Evolutionary conservation across 2,888 invertebrate species (phyloP).

Genomic region (Cephus sareptanus): DNA sequence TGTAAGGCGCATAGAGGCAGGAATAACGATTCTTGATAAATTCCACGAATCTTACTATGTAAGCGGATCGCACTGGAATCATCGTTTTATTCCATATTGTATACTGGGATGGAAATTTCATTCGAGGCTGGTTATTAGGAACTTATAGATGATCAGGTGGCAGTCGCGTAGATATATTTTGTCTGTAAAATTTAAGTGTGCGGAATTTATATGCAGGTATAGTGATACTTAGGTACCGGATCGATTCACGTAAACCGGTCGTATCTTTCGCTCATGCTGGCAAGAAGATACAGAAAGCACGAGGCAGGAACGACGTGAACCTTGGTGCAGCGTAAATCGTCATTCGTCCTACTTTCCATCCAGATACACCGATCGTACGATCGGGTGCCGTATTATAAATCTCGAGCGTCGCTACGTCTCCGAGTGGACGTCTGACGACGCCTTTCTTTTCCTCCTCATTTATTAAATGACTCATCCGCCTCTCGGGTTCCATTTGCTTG

Average conservation of each 20-base stretch:
- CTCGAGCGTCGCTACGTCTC: neutral
- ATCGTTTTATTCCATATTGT: too few relatives aligned
- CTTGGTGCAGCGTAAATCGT: neutral
- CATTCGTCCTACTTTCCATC: neutral
- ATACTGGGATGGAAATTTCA: neutral
- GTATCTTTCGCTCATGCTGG: neutral
- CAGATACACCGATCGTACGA: neutral
- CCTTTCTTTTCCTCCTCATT: neutral
- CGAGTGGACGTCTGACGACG: neutral
- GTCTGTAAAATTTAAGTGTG: too few relatives aligned
- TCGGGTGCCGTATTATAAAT: neutral
- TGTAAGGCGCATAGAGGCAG: too few relatives aligned
- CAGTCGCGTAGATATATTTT: neutral
- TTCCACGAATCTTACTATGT: too few relatives aligned
- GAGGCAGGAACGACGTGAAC: neutral
- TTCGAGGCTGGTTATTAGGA: neutral
- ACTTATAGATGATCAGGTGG: neutral
- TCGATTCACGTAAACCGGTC: neutral
- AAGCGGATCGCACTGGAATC: too few relatives aligned
- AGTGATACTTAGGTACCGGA: neutral
- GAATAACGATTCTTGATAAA: too few relatives aligned
- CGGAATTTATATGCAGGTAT: neutral
- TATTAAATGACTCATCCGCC: neutral
- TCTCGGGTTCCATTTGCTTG: neutral
- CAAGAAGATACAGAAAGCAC: neutral